These are phyloP conservation scores for Athalia cordata DNA, from an alignment of 2,888 invertebrate species.

Conservation along the genomic window DNA sequence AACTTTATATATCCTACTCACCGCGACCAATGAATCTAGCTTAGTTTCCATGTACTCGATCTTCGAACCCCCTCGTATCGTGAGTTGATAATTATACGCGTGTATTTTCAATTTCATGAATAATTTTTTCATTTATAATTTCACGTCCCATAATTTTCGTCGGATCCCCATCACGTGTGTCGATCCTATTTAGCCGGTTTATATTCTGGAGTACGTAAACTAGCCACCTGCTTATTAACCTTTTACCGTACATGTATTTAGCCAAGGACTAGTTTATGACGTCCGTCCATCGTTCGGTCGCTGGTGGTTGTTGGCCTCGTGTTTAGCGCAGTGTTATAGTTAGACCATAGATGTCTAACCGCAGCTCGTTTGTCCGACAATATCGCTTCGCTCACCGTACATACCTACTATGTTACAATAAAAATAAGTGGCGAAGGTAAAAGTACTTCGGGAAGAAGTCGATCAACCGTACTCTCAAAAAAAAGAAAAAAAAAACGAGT, in stretches of 20 bases:
- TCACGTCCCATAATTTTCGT: background rate
- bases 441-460: constrained; percentile 21
- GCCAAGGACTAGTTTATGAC: constrained; percentile 41
- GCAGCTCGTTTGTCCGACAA: constrained; percentile 14
- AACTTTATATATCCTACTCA: too few species aligned
- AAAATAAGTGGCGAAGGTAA: constrained; percentile 6
- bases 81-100: too few species aligned
- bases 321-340: constrained; percentile 12
- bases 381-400: background rate
- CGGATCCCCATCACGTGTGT: background rate
- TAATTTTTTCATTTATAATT: background rate
- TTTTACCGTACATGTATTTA: constrained; percentile 23
- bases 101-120: background rate
- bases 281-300: constrained; percentile 20
- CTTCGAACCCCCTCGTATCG: background rate
- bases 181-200: background rate
- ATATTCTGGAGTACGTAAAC: constrained; percentile 4
- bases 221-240: constrained; percentile 40
- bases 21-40: background rate
- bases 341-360: background rate
- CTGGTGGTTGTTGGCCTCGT: constrained; percentile 42
- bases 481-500: background rate
- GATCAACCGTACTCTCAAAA: constrained; percentile 15
- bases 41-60: background rate
- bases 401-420: background rate